phyloP scores from a whole-genome alignment of 2,797 vertebrate genomes.

The Neoniphon sammara region DNA sequence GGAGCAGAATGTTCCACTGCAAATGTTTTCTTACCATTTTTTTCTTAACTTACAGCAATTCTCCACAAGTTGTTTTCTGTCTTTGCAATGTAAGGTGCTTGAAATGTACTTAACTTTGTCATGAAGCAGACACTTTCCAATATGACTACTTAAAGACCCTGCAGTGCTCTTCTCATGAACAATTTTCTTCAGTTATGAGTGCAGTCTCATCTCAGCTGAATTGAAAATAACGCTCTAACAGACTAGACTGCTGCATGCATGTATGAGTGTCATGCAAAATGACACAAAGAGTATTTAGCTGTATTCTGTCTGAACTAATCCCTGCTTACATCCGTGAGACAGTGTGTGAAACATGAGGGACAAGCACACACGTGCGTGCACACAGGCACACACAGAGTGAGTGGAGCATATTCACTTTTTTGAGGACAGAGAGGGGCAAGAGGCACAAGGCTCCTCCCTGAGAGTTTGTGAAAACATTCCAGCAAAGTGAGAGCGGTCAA shows the following conservation, averaged over 20 bases:
- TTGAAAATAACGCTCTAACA: neutral
- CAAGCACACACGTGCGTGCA: constrained; percentile 31
- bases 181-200: no score
- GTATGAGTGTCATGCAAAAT: neutral
- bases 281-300: neutral
- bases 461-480: constrained; percentile 87
- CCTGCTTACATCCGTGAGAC: neutral
- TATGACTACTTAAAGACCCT: no score
- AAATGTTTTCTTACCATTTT: neutral
- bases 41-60: neutral
- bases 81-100: no score
- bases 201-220: constrained; percentile 2
- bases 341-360: neutral
- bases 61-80: neutral
- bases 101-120: no score
- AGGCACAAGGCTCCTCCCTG: constrained; percentile 82
- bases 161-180: no score
- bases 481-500: constrained; percentile 75
- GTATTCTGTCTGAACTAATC: neutral
- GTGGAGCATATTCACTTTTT: constrained; percentile 48
- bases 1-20: constrained; percentile 4
- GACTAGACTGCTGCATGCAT: neutral
- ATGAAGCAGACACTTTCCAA: no score
- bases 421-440: constrained; percentile 59
- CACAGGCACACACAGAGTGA: constrained; percentile 23